Evolutionary conservation across 2,888 invertebrate species (phyloP).

Genomic region (Mellilla xanthometata): DNA sequence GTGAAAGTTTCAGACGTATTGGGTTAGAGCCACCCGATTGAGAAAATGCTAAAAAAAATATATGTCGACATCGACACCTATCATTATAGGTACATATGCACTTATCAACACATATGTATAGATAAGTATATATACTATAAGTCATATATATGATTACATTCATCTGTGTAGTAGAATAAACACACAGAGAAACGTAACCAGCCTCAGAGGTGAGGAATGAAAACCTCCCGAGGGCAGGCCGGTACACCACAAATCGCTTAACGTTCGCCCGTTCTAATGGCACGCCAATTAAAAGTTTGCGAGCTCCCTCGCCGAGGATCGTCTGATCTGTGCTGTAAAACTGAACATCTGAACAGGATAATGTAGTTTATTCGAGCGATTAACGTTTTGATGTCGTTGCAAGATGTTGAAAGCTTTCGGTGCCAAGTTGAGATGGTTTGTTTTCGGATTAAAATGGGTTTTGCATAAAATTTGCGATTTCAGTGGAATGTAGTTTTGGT

Average conservation of each 20-base stretch:
- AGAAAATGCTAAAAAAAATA: too few species aligned
- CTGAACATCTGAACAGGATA: conserved; percentile 71
- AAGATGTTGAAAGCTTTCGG: conserved; percentile 42
- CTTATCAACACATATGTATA: too few species aligned
- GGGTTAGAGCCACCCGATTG: too few species aligned
- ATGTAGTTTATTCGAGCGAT: conserved; percentile 72
- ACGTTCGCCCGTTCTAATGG: conserved; percentile 79
- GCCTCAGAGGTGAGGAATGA: conserved; percentile 68
- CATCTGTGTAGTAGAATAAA: conserved; percentile 4
- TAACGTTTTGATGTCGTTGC: conserved; percentile 71
- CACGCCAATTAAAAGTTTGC: conserved; percentile 82
- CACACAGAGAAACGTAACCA: conserved; percentile 32
- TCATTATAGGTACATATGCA: too few species aligned
- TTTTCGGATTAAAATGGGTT: background rate
- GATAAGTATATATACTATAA: too few species aligned
- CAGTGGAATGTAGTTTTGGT: too few species aligned
- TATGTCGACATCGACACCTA: too few species aligned
- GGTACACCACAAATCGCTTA: conserved; percentile 83
- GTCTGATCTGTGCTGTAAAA: conserved; percentile 70
- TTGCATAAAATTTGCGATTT: background rate
- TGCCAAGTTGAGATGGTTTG: conserved; percentile 13
- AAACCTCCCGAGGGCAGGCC: conserved; percentile 70
- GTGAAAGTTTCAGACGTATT: too few species aligned
- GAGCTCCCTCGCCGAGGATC: conserved; percentile 65
- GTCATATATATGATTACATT: background rate